Base-by-base conservation (phyloP, 2,888 invertebrate genomes). In the Apodemia hepburni region DNA sequence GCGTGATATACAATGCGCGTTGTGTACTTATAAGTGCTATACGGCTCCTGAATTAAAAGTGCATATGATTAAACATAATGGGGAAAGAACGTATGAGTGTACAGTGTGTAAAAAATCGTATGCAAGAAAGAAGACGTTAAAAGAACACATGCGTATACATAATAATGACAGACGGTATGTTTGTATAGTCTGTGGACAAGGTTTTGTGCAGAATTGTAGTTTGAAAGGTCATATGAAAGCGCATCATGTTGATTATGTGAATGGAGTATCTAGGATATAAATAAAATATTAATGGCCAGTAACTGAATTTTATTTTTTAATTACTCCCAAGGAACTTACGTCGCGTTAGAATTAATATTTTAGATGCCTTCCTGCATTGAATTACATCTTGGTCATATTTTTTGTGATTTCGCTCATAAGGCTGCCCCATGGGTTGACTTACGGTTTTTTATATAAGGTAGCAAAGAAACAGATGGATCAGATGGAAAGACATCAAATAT, bases 151-250 rank as follows among this genome's bases (percentile, higher is more conserved):
- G 76, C 68, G 77, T 27, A 79, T 79, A 51, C 86, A 87, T 67
- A 78, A 75, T 60, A 80, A 82, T 64, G 75, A 76, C 58, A 83
- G 85, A 62, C 79, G 91, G 5, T 91, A 80, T 51, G 74, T 82
- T 0, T 92, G 93, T 68, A 76, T 78, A 8, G 76, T 86, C 0
- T 93, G 93, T 61, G 85, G 88, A 0, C 81, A 85, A 6, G 75
- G 84, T 0, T 93, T 92, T 62, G 87, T 91, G 0, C 92, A 92
- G 67, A 86, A 86, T 2, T 81, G 89, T 2, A 89, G 89, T 61
- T 72, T 92, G 54, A 86, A 85, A 57, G 80, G 83, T 17, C 92
- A 93, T 68, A 79, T 90, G 73, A 87, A 83, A 54, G 80, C 86
- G 0, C 92, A 92, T 75, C 81, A 81, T 67, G 66, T 71, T 0